Evolutionary conservation across 2,797 vertebrate genomes (phyloP).

Genomic region (Hipposideros larvatus): DNA sequence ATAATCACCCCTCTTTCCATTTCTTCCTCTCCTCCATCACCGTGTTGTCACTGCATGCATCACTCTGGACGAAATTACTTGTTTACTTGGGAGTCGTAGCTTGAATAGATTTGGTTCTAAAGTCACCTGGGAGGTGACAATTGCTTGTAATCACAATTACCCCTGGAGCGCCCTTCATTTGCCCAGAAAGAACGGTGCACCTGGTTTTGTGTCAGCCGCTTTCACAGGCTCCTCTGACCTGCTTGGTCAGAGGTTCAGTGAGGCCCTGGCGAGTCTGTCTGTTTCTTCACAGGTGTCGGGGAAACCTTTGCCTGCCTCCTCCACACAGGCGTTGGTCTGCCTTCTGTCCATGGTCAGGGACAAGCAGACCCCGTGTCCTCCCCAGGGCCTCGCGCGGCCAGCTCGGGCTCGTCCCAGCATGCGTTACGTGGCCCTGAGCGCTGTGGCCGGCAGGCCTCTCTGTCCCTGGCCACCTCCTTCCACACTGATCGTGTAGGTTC

Average conservation of each 20-base stretch:
- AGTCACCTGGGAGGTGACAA: background rate
- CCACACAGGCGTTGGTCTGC: rapidly evolving
- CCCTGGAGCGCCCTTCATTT: background rate
- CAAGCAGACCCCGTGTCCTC: rapidly evolving
- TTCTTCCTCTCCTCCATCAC: rapidly evolving
- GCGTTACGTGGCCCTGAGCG: rapidly evolving
- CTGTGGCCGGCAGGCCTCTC: rapidly evolving
- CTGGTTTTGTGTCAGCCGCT: background rate
- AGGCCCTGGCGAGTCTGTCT: rapidly evolving
- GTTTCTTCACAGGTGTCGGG: background rate
- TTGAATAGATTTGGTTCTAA: background rate
- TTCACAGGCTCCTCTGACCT: rapidly evolving
- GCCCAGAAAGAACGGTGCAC: rapidly evolving
- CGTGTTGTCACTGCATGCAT: rapidly evolving
- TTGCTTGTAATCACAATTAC: background rate
- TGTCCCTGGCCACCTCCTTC: rapidly evolving
- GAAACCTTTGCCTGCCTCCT: background rate
- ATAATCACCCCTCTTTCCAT: background rate
- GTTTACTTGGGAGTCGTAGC: background rate
- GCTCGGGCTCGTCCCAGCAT: rapidly evolving
- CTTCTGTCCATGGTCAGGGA: background rate
- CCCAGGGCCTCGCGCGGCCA: background rate
- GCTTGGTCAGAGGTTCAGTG: rapidly evolving
- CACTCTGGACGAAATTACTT: background rate
- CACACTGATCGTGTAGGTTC: background rate